These are phyloP conservation scores for Protonibea diacanthus DNA, from an alignment of 2,797 vertebrate species.

Conservation along the genomic window DNA sequence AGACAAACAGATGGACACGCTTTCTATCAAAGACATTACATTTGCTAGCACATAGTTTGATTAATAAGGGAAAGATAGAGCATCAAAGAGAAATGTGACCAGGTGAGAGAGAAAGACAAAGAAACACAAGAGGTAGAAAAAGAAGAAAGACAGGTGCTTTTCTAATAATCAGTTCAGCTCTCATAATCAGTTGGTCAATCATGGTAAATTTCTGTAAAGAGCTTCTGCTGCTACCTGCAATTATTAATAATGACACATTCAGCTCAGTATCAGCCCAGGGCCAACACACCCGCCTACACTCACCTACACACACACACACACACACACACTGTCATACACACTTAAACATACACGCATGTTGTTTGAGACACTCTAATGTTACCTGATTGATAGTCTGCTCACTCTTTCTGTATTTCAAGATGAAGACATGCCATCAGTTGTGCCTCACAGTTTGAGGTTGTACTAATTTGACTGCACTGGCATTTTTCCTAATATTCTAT, in stretches of 20 bases:
- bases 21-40: slow-evolving; percentile 54
- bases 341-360: background rate
- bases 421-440: slow-evolving; percentile 37
- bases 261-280: slow-evolving; percentile 52
- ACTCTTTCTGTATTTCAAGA: slow-evolving; percentile 32
- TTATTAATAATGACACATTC: slow-evolving; percentile 76
- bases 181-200: slow-evolving; percentile 68
- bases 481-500: background rate
- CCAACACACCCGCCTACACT: slow-evolving; percentile 13
- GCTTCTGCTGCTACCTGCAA: slow-evolving; percentile 66
- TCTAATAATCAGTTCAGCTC: slow-evolving; percentile 14
- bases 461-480: slow-evolving; percentile 11
- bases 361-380: slow-evolving; percentile 59
- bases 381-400: slow-evolving; percentile 67
- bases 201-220: slow-evolving; percentile 65
- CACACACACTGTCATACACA: slow-evolving; percentile 8
- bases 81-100: background rate
- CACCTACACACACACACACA: slow-evolving; percentile 22
- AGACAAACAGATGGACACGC: slow-evolving; percentile 63
- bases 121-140: background rate
- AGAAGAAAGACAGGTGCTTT: slow-evolving; percentile 24
- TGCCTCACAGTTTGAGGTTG: slow-evolving; percentile 31
- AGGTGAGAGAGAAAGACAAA: background rate
- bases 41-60: slow-evolving; percentile 41
- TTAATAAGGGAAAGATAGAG: slow-evolving; percentile 29